A percentile compares a stretch with the other conserved stretches of the same genome.
Conservation (phyloP, 2,113 vertebrate species). For the Chaetura pelagica region DNA sequence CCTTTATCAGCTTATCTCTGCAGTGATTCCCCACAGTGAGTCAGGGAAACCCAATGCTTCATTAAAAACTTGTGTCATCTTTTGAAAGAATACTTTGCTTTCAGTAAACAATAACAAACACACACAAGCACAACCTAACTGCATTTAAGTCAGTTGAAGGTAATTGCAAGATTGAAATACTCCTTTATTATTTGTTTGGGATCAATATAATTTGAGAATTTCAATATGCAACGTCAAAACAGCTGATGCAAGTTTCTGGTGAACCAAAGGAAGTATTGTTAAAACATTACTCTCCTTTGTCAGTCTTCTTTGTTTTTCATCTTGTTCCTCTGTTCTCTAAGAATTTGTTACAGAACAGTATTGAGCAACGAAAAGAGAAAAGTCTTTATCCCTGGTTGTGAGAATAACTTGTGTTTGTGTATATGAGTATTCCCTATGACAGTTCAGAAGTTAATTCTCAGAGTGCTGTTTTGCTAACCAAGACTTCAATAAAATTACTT, state of each 20-base stretch:
- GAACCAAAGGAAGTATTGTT: neutral
- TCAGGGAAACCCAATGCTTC: neutral
- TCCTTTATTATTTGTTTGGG: neutral
- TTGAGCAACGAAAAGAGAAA: neutral
- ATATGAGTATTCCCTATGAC: neutral
- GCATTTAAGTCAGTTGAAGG: neutral
- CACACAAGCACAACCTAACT: neutral
- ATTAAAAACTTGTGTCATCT: neutral
- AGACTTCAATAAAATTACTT: neutral
- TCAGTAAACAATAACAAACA: neutral
- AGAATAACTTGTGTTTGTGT: neutral
- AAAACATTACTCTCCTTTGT: neutral
- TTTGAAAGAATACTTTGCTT: neutral
- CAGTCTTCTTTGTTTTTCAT: neutral
- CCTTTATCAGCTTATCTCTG: neutral
- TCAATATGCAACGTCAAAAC: neutral
- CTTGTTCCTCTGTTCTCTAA: neutral
- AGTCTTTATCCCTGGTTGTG: neutral
- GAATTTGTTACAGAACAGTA: neutral
- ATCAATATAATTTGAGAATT: neutral
- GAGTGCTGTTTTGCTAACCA: neutral
- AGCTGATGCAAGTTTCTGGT: neutral
- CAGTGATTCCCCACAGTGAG: neutral
- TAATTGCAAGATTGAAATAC: neutral
- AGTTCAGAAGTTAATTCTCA: neutral